Evolutionary conservation across 2,113 vertebrate species (phyloP).

Genomic region (Lamprologus sp.): DNA sequence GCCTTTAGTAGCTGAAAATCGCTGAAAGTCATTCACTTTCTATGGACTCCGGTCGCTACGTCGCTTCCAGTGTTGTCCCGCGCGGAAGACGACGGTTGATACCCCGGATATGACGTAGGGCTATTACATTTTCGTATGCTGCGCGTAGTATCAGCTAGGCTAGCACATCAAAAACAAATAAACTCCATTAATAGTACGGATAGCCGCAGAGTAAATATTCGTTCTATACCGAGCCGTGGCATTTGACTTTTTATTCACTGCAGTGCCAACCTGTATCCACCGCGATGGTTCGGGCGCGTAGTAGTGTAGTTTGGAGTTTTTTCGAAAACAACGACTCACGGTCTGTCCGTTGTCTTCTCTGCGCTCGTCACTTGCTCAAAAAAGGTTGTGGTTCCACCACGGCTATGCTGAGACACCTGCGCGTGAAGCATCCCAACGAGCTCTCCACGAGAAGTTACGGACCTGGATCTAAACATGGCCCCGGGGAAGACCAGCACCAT

Average conservation of each 20-base stretch:
- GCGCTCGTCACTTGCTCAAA: slow-evolving; percentile 3
- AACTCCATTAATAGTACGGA: not conserved
- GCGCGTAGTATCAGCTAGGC: not conserved
- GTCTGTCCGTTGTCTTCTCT: slow-evolving; percentile 47
- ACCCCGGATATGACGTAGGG: not conserved
- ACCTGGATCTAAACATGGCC: not conserved
- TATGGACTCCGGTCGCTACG: not conserved
- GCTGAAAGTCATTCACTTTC: not conserved
- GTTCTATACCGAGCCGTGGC: not conserved
- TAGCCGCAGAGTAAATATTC: not conserved
- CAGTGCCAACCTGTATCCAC: not conserved
- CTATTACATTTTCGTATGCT: not conserved
- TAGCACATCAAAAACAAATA: not conserved
- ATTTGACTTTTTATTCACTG: not conserved
- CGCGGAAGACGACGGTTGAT: not conserved
- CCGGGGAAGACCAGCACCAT: not conserved
- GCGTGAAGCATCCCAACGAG: slow-evolving; percentile 40
- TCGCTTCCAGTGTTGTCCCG: not conserved
- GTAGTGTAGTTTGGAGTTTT: slow-evolving; percentile 51
- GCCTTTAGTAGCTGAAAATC: not conserved
- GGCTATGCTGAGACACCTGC: slow-evolving; percentile 54
- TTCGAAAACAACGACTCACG: slow-evolving; percentile 27
- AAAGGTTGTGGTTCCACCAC: slow-evolving; percentile 45
- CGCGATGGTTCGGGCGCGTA: slow-evolving; percentile 16
- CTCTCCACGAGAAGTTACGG: not conserved